These are phyloP conservation scores for Parnassius glacialis DNA, from an alignment of 2,888 invertebrate genomes.

Conservation along the genomic window DNA sequence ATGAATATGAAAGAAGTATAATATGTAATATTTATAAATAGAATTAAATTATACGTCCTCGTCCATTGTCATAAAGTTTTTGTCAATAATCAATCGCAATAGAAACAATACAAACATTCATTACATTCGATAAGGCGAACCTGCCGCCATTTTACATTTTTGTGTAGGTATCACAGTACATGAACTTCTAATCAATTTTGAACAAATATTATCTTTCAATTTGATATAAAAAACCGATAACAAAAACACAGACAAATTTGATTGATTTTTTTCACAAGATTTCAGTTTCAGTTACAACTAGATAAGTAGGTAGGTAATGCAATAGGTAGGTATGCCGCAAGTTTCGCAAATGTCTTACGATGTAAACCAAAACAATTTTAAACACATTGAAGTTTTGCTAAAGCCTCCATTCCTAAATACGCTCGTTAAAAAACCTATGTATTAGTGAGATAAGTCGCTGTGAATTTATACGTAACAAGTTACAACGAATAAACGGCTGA, in stretches of 20 bases:
- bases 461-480: constrained; percentile 22
- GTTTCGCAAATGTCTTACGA: constrained; percentile 12
- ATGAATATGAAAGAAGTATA: too few species aligned
- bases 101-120: constrained; percentile 17
- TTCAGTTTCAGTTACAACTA: constrained; percentile 17
- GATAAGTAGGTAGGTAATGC: too few species aligned
- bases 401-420: not conserved
- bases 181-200: constrained; percentile 14
- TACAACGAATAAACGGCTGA: constrained; percentile 44
- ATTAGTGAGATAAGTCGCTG: constrained; percentile 32
- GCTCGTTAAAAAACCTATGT: constrained; percentile 35
- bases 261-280: constrained; percentile 10
- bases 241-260: constrained; percentile 15
- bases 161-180: constrained; percentile 25
- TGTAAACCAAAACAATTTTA: constrained; percentile 13
- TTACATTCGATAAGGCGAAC: constrained; percentile 27
- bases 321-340: not conserved
- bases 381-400: constrained; percentile 7
- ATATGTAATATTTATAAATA: too few species aligned
- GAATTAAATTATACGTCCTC: not conserved
- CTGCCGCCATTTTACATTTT: constrained; percentile 33
- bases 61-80: constrained; percentile 9
- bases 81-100: constrained; percentile 14
- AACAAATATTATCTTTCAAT: constrained; percentile 19
- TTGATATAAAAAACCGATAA: constrained; percentile 24